These are phyloP conservation scores for Desmodus rotundus DNA, from an alignment of 2,113 vertebrate species.

Conservation along the genomic window DNA sequence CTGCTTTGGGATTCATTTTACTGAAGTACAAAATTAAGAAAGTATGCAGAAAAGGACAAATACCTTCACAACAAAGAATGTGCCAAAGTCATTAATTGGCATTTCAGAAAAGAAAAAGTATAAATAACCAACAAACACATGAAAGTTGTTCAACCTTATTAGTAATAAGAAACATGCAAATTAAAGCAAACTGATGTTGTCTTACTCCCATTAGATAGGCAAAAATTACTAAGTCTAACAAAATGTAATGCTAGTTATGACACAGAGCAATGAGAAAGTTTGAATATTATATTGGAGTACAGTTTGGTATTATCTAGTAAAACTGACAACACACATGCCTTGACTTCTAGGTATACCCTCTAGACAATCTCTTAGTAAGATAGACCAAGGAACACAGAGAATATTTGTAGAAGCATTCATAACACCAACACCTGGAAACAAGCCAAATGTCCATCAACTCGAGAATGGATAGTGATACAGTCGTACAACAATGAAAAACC, in stretches of 20 bases:
- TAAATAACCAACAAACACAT: neutral
- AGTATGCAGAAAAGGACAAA: neutral
- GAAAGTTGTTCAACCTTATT: neutral
- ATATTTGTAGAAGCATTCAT: neutral
- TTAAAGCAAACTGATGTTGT: constrained; percentile 17
- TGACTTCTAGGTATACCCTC: neutral
- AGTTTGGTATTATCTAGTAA: neutral
- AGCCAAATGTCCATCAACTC: neutral
- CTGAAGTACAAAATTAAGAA: constrained; percentile 21
- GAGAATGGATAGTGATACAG: neutral
- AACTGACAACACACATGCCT: neutral
- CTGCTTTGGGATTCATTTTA: neutral
- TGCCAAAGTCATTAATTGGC: neutral
- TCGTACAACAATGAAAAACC: neutral
- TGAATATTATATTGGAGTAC: neutral
- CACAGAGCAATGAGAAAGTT: neutral
- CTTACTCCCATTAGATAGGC: neutral
- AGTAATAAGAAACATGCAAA: neutral
- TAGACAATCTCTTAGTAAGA: neutral
- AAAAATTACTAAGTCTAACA: constrained; percentile 12
- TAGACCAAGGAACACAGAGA: neutral
- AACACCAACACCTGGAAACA: constrained; percentile 8
- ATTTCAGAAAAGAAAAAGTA: constrained; percentile 21
- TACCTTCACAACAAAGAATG: neutral
- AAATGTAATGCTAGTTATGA: neutral